Percentiles rank a stretch among this genome's conserved stretches.
Evolutionary conservation across 2,888 invertebrate genomes (phyloP).

Genomic region (Muscina levida): DNA sequence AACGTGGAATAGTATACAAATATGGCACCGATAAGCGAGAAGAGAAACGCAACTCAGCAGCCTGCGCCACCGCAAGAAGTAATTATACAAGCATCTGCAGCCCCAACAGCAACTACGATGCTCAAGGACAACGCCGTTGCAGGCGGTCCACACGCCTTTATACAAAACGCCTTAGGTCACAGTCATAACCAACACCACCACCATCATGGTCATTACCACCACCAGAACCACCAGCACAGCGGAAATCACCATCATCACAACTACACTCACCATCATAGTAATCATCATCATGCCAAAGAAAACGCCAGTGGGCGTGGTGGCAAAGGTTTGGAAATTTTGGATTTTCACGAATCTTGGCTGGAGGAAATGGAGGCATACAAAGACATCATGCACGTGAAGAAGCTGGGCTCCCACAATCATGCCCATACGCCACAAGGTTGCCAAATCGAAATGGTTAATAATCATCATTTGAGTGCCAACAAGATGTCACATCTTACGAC

Average conservation of each 20-base stretch:
- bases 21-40: constrained; percentile 79
- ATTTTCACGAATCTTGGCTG: constrained; percentile 79
- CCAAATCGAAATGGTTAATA: constrained; percentile 60
- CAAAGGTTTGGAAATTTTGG: constrained; percentile 77
- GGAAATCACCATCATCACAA: constrained; percentile 43
- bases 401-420: constrained; percentile 72
- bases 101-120: neutral
- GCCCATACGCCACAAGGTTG: constrained; percentile 69
- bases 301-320: constrained; percentile 67
- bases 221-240: constrained; percentile 46
- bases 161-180: constrained; percentile 53
- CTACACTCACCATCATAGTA: constrained; percentile 43
- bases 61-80: constrained; percentile 54
- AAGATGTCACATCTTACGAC: constrained; percentile 30
- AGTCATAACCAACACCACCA: constrained; percentile 23
- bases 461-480: constrained; percentile 40
- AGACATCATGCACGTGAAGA: constrained; percentile 74
- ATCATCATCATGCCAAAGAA: constrained; percentile 72
- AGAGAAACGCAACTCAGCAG: constrained; percentile 71
- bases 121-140: constrained; percentile 27
- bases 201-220: constrained; percentile 59
- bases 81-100: constrained; percentile 13
- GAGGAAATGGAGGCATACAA: constrained; percentile 78
- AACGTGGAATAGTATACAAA: constrained; percentile 66
- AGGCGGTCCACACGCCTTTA: constrained; percentile 29